Percentiles rank a stretch among this genome's conserved stretches.
phyloP scores from a whole-genome alignment of 2,888 invertebrate genomes.

The Automeris io region DNA sequence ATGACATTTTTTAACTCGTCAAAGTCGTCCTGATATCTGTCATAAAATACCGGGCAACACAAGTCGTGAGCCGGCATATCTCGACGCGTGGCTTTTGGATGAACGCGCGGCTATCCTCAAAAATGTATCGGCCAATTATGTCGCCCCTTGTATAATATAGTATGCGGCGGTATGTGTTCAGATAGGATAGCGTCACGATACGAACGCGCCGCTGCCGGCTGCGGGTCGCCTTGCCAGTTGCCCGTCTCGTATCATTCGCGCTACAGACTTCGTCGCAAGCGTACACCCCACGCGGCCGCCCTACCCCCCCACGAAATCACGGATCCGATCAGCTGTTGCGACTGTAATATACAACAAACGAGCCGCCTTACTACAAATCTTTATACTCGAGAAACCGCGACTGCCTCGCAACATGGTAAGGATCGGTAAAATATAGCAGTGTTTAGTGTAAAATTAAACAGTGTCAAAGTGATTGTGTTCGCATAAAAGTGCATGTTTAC shows the following conservation, averaged over 20 bases:
- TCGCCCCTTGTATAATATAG: constrained; percentile 46
- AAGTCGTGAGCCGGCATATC: constrained; percentile 54
- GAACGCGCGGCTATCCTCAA: constrained; percentile 54
- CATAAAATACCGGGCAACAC: too few relatives aligned
- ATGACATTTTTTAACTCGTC: too few relatives aligned
- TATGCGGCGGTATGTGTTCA: constrained; percentile 51
- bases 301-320: constrained; percentile 34
- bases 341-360: constrained; percentile 29
- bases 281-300: constrained; percentile 48
- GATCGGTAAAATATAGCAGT: constrained; percentile 48
- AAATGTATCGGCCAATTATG: constrained; percentile 52
- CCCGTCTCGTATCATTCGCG: constrained; percentile 63
- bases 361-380: constrained; percentile 30
- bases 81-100: constrained; percentile 54
- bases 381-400: too few relatives aligned
- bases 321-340: constrained; percentile 61
- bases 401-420: constrained; percentile 62
- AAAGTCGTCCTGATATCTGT: too few relatives aligned
- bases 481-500: constrained; percentile 32
- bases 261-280: constrained; percentile 53
- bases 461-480: constrained; percentile 37
- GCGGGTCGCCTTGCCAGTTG: too few relatives aligned
- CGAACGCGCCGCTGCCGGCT: constrained; percentile 61
- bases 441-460: constrained; percentile 39
- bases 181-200: constrained; percentile 44